Evolutionary conservation across 2,888 invertebrate species (phyloP), one percentile per base, ranked within the genome.

Genomic region (Liposcelis brunnea): DNA sequence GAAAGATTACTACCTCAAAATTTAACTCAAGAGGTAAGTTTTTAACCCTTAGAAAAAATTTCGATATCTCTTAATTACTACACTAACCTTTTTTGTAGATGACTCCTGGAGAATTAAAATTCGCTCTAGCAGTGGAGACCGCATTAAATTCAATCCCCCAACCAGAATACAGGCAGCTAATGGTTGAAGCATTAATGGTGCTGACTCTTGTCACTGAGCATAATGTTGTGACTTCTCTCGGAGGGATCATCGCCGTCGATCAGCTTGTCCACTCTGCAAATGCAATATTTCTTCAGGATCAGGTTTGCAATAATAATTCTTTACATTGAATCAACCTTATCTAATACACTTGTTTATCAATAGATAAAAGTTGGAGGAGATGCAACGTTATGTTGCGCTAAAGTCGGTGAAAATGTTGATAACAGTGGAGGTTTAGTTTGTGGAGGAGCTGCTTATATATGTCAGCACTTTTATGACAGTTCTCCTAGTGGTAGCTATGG

Each of bases 51-150:
- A 45, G 18, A 14, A 21, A 42, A 42, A 42, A 8, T 19, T 15
- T n/a, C 21, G 42, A 18, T 31, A 10, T 10, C 21, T 15, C 31
- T 42, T 18, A 2, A 31, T 33, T n/a, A 44, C 33, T 5, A 43
- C 2, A 44, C n/a, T 33, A 12, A 43, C n/a, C 14, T 36, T 12
- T 34, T 10, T 52, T 54, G 4, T 54, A 74, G 75, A 98, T 98
- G 98, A 98, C 98, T 1, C 77, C 94, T 0, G 94, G 94, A 35
- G 98, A 98, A 66, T 66, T 97, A 55, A 98, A 98, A 67, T 98
- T 98, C 65, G 97, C 98, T 0, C 68, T 98, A 12, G 90, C 91
- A 46, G 95, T 98, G 1, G 98, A 98, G 66, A 86, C 91, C 2
- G 94, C 94, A 2, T 68, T 98, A 43, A 98, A 97, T 62, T 81